Conservation (phyloP, 2,797 vertebrate species). For the Schizopygopsis malacanthus region DNA sequence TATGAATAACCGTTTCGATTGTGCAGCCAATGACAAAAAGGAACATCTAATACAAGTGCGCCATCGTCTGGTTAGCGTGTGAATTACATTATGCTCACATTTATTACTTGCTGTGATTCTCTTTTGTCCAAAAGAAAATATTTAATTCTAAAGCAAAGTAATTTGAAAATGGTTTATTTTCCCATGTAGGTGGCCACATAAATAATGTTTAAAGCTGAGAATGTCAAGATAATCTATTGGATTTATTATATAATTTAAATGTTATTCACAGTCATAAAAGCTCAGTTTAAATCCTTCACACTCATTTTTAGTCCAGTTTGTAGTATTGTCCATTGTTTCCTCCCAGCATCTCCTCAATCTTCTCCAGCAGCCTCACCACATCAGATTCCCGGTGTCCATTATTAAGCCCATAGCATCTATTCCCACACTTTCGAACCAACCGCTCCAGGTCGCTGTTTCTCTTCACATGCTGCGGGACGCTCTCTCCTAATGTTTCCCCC, state of each 20-base stretch:
- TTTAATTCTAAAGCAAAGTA: background rate
- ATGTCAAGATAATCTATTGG: background rate
- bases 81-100: background rate
- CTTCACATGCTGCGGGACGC: slow-evolving; percentile 72
- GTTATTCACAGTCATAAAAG: background rate
- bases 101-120: background rate
- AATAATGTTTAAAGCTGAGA: background rate
- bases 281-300: background rate
- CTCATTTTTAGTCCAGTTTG: slow-evolving; percentile 25
- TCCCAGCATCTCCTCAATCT: slow-evolving; percentile 67
- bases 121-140: background rate
- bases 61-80: slow-evolving; percentile 1
- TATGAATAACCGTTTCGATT: background rate
- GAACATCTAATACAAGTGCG: background rate
- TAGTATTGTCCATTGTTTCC: slow-evolving; percentile 49
- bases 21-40: background rate
- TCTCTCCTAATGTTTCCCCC: slow-evolving; percentile 74
- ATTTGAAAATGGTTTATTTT: background rate
- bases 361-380: slow-evolving; percentile 66
- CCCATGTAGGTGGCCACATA: background rate
- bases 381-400: slow-evolving; percentile 57
- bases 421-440: slow-evolving; percentile 70
- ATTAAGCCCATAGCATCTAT: slow-evolving; percentile 68
- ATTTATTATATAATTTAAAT: background rate
- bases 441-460: slow-evolving; percentile 70